Evolutionary conservation across 2,888 invertebrate genomes (phyloP), one percentile per base, ranked within the genome.

Genomic region (Andricus quercusramuli): DNA sequence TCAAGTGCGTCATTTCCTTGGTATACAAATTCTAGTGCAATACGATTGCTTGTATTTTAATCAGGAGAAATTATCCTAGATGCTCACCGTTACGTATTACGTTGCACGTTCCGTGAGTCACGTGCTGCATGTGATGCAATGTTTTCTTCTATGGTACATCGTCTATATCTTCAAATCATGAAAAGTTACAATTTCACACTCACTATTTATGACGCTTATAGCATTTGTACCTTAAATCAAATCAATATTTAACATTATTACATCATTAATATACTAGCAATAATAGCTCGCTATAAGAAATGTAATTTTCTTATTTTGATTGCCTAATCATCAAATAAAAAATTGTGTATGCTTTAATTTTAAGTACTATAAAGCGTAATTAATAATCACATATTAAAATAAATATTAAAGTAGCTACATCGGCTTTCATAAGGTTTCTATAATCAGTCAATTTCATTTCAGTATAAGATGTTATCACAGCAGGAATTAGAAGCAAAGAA

Each of bases 11-110:
- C 20, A n/a, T 37, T 67, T 67, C 20, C 66, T 41, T 37, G 41
- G 22, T 22, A 67, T 67, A 41, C 41, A 67, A 67, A 67, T 67
- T 67, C n/a, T 11, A 66, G 11, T 66, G 32, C n/a, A 66, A 66
- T 32, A 37, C 9, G 62, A 25, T 62, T 29, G 62, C 62, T 62
- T 62, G 62, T 62, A 62, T 62, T 62, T 62, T 62, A 62, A 62
- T 62, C 62, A 62, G 62, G 62, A 62, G 62, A 62, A 62, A 62
- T 62, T 62, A 62, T 62, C 62, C 62, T 25, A 62, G 62, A 62
- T 37, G 37, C 8, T 37, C 15, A 15, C 15, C 15, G 15, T 62
- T 62, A 62, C 62, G 25, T 62, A n/a, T 62, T 62, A 62, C 25
- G 62, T 29, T 62, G 62, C 62, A 62, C 25, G 62, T 62, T 62